Evolutionary conservation across 2,888 invertebrate species (phyloP), one percentile per base, ranked within the genome.

Genomic region (Pammene aurita): DNA sequence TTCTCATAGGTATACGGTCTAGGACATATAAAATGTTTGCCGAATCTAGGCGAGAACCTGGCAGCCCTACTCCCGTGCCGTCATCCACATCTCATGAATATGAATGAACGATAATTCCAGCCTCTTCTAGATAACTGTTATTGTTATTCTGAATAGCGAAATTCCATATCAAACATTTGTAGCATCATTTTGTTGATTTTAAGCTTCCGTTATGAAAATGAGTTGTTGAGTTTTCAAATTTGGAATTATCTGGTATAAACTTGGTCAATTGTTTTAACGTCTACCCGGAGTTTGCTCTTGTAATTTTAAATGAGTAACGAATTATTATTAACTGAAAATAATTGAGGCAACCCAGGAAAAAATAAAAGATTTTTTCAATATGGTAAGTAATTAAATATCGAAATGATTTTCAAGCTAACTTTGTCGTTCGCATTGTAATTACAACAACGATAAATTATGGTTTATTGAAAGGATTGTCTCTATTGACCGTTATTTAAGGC

Each of bases 81-180:
- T 77, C 77, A 79, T 80, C 77, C 72, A 69, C 73, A 72, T 75
- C 81, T 84, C 81, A 87, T 89, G 88, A 89, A 90, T 90, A 90
- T 88, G 85, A 80, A 89, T 88, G 82, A 83, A 78, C 73, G 77
- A 85, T 87, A 86, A 85, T 82, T 83, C 81, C 73, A 70, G 73
- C 74, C 73, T 75, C 80, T 80, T 79, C 79, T 78, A 84, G 87
- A 87, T 87, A 87, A 85, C 82, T 83, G 83, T 85, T 86, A 85
- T 86, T 87, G 84, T 87, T 83, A 77, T 80, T 84, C 81, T 77
- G 80, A 76, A 80, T 79, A 74, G 72, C 71, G 73, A 70, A 75
- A 69, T 67, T 71, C 71, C 63, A 63, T 66, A 60, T 66, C 68
- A 72, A 68, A 65, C 66, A 68, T 60, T 55, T 65, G 65, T 48